Evolutionary conservation across 2,888 invertebrate species (phyloP), one percentile per base, ranked within the genome.

Genomic region (Dasypolia templi): DNA sequence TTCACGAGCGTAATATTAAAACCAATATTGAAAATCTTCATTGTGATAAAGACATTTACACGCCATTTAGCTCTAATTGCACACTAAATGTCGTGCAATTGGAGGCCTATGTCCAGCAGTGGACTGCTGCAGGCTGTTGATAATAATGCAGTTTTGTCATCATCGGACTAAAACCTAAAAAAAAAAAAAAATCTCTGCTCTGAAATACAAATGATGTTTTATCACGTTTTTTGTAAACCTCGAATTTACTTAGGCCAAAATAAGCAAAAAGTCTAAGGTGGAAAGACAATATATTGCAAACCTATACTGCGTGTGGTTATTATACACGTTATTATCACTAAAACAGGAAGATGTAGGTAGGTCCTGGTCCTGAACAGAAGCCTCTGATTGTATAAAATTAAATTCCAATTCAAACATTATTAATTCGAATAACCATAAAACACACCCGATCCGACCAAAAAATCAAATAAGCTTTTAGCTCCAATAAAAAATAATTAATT

Each of bases 401-500:
- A 42, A 76, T 61, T 29, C 12, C 26, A 5, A 49, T 49, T 71
- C 22, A 14, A 61, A 61, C 14, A 53, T 53, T 73, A 73, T 53
- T 64, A 59, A 72, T 79, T 73, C 32, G 44, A 14, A 80, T 68
- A 75, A 71, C 22, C 63, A 77, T 80, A 77, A 62, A 80, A 70
- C 79, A 59, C 3, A 53, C 9, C 39, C 14, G 14, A 61, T 5
- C 53, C 4, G 53, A 61, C 7, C 49, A 5, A 56, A 81, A 19
- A 65, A 59, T 51, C 64, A 59, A 72, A 80, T 82, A 64, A 67
- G 3, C 62, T 74, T 63, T 70, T 22, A 53, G 39, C 59, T 64
- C 22, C 63, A 79, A 65, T 83, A 75, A 62, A 79, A 83, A 65
- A 53, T 65, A 79, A 82, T 79, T 63, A 61, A 83, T 76, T 72